Evolutionary conservation across 2,797 vertebrate genomes (phyloP), one percentile per base, ranked within the genome.

Genomic region (Sebastes iracundus): DNA sequence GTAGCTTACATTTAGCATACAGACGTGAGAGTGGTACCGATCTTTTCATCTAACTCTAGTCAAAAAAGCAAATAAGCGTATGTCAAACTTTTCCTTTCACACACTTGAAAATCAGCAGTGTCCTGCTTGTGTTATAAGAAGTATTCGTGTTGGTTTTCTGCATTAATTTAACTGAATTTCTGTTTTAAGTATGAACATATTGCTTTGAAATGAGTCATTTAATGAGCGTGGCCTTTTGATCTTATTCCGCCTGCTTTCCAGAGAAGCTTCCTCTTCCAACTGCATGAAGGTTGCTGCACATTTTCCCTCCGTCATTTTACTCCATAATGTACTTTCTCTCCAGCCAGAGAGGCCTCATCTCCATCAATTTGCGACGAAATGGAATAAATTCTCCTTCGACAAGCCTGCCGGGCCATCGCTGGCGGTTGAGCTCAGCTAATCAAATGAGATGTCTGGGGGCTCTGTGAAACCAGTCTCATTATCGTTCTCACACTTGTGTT

Each of bases 341-440:
- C 27, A 30, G 80, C 85, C 87, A 81, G 85, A 81, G 77, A 86
- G 81, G 65, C 75, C 73, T 88, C 85, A 82, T 91, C 85, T 90
- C 85, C 83, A 85, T 88, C 87, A 88, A 83, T 92, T 90, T 88
- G 74, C 14, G 9, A 61, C 77, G 69, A 88, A 93, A 88, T 90
- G 82, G 88, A 91, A 93, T 93, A 88, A 89, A 92, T 90, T 89
- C 76, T 81, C 72, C 27, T 75, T 67, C 65, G 23, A 82, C 72
- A 63, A 87, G 72, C 77, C 88, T 83, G 82, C 80, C 3, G 69
- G 87, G 81, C 81, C 72, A 52, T 87, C 7, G 72, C 84, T 75
- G 87, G 76, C 30, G 61, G 85, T 81, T 65, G 66, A 77, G 72
- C 83, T 77, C 79, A 86, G 83, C 88, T 90, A 90, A 89, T 93